Evolutionary conservation across 2,113 vertebrate species (phyloP), one percentile per base, ranked within the genome.

Genomic region (Circaetus gallicus): DNA sequence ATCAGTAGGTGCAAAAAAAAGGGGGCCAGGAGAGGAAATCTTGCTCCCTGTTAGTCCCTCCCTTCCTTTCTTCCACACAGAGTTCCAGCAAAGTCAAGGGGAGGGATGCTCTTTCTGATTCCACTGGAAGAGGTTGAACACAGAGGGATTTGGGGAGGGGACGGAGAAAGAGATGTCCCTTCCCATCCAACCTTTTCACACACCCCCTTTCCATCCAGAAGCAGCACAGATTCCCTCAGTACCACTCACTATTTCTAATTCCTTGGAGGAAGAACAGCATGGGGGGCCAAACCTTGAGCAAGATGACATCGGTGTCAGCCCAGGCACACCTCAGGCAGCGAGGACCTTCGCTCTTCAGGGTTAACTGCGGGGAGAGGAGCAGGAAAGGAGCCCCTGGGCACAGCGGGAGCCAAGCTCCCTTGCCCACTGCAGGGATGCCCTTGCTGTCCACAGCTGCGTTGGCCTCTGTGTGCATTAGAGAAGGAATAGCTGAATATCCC

Each of bases 21-120:
- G 59, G 42, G 63, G 38, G 7, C 19, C 12, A 6, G 42, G n/a
- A 58, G 49, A 34, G 22, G n/a, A 82, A 42, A 21, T 19, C 10
- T 80, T 0, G 0, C 20, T 50, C 7, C 4, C 6, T 3, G 1
- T 36, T 61, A 56, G 69, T 55, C 12, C 25, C 10, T 72, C 20
- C 6, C 42, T 82, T 61, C 17, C 5, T 31, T 36, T 73, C 56
- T 72, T 73, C 61, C 25, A 52, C 25, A 52, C 36, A 76, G 21
- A 71, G 31, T 20, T 56, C 36, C 38, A 62, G 84, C 10, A 47
- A 65, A 65, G 13, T 42, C n/a, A 21, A 11, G 13, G 6, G 28
- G 13, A 29, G 24, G 25, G 25, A 47, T 73, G 26, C 16, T 26
- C 34, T 77, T 89, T 53, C 25, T 45, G 52, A 42, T 40, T 38